phyloP scores from a whole-genome alignment of 1,140 invertebrate genomes.

The Lethocerus indicus region DNA sequence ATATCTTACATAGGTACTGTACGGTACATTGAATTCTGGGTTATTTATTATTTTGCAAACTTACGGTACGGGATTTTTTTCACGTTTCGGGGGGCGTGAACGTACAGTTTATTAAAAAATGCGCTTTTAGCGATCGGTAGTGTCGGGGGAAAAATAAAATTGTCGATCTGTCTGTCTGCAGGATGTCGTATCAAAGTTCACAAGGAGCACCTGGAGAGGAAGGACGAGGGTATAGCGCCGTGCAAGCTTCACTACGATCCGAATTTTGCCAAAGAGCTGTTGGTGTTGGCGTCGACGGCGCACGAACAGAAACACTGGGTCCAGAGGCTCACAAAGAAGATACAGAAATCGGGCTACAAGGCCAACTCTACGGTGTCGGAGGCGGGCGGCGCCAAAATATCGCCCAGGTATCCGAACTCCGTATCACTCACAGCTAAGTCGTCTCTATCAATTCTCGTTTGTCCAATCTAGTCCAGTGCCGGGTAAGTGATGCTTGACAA shows the following conservation, averaged over 20 bases:
- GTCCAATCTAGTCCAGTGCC: too few species aligned
- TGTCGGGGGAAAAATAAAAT: too few species aligned
- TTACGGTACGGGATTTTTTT: too few species aligned
- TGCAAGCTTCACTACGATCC: conserved; percentile 90
- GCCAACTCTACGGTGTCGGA: conserved; percentile 52
- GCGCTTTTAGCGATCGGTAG: too few species aligned
- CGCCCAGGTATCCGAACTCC: conserved; percentile 41
- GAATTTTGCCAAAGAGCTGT: conserved; percentile 77
- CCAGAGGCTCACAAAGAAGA: conserved; percentile 71
- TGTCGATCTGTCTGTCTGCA: conserved; percentile 26
- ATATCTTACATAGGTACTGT: too few species aligned
- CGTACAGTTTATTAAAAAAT: too few species aligned
- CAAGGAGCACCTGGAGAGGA: conserved; percentile 76
- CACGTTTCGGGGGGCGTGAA: too few species aligned
- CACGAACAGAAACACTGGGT: conserved; percentile 92
- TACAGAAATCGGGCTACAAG: conserved; percentile 86
- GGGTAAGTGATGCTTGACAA: neutral
- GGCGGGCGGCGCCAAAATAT: conserved; percentile 40
- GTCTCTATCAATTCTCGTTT: neutral
- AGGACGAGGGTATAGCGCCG: conserved; percentile 68
- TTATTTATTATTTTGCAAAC: too few species aligned
- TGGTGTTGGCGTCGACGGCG: conserved; percentile 63
- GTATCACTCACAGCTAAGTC: neutral
- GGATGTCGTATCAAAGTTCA: conserved; percentile 94
- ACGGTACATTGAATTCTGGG: too few species aligned